A percentile compares a stretch with the other conserved stretches of the same genome.
Evolutionary conservation across 2,113 vertebrate genomes (phyloP).

Genomic region (Festucalex cinctus): DNA sequence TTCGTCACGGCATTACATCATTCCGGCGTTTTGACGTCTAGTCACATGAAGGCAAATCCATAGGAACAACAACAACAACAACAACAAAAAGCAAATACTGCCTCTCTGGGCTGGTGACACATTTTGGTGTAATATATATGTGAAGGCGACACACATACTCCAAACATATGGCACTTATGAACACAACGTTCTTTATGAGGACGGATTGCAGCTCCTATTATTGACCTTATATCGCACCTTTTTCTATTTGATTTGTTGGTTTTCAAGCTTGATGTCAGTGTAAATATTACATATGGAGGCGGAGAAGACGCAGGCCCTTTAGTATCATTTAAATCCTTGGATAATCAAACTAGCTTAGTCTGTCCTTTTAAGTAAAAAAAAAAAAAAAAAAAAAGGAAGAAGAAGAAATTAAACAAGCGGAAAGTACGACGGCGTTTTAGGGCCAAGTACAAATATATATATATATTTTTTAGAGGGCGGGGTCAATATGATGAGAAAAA

Average conservation of each 20-base stretch:
- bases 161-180: constrained; percentile 42
- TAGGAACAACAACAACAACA: constrained; percentile 74
- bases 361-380: constrained; percentile 19
- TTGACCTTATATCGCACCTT: constrained; percentile 64
- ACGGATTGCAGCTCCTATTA: constrained; percentile 50
- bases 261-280: constrained; percentile 60
- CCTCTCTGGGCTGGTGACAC: constrained; percentile 13
- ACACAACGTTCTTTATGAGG: constrained; percentile 26
- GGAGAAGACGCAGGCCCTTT: constrained; percentile 40
- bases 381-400: too few species aligned
- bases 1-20: constrained; percentile 8
- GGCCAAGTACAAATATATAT: too few species aligned
- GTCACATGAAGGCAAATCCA: constrained; percentile 59
- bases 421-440: too few species aligned
- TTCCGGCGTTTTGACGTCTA: constrained; percentile 63
- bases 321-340: constrained; percentile 19
- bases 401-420: constrained; percentile 23
- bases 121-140: constrained; percentile 27
- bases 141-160: constrained; percentile 34
- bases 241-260: constrained; percentile 52
- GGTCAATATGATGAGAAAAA: too few species aligned
- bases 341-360: constrained; percentile 23
- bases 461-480: too few species aligned
- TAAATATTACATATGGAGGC: constrained; percentile 53
- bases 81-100: constrained; percentile 46